Evolutionary conservation across 2,888 invertebrate genomes (phyloP), one percentile per base, ranked within the genome.

Genomic region (Dasypolia templi): DNA sequence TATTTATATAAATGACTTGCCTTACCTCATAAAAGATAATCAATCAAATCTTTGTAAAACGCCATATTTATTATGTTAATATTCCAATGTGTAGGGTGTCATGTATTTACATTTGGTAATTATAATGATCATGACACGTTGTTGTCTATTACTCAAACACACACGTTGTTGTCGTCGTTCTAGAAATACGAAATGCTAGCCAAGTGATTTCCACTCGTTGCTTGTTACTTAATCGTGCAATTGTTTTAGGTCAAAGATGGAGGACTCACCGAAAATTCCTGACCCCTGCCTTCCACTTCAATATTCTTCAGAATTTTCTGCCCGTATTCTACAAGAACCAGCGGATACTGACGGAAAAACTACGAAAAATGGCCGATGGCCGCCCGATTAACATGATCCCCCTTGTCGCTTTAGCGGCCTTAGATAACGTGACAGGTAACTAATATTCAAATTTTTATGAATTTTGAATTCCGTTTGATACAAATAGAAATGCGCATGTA

Each of bases 271-370:
- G 98, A 35, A 98, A 97, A 91, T 96, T 98, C 79, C 92, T 98
- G 64, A 98, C 98, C 0, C 98, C 98, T 0, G 97, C 98, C 0
- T 98, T 98, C 91, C 98, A 98, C 92, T 98, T 98, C 89, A 97
- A 97, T 87, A 98, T 98, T 76, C 92, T 98, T 69, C 97, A 98
- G 88, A 97, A 97, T 85, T 98, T 98, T 91, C 91, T 98, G 11
- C 97, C 97, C 11, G 96, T 97, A 0, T 98, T 98, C 89, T 97
- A 97, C 86, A 96, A 96, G 72, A 97, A 97, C 79, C 95, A 97
- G 32, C 92, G 93, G 56, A 93, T 97, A 29, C 93, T 98, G 72
- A 91, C 97, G 0, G 90, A 96, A 1, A 97, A 97, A 85, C 90
- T 98, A 35, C 88, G 88, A 44, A 91, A 92, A 0, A 86, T 92